A percentile compares a stretch with the other conserved stretches of the same genome.
Conservation (phyloP, 2,797 vertebrate genomes). For the Emydoidea blandingii region DNA sequence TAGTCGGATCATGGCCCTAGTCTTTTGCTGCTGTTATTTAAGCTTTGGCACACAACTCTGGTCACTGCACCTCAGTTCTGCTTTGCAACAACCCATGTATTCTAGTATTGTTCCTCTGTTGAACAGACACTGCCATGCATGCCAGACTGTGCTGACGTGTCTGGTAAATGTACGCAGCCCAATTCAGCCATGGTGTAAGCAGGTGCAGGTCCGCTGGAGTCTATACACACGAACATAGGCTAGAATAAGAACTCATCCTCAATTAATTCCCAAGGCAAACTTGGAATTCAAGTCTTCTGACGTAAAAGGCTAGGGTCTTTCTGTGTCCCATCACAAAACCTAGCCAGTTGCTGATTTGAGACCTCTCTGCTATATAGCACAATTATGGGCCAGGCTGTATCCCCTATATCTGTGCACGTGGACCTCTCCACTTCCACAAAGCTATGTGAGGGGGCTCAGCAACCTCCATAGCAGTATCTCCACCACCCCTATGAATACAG, state of each 20-base stretch:
- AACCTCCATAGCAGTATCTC: neutral
- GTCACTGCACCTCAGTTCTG: constrained; percentile 3
- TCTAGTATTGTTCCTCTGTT: constrained; percentile 8
- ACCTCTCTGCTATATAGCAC: neutral
- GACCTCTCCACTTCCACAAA: neutral
- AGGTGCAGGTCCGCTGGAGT: neutral
- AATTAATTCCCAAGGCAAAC: neutral
- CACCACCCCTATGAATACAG: neutral
- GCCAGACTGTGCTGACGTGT: constrained; percentile 4
- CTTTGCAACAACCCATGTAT: constrained; percentile 15
- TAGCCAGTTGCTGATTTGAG: neutral
- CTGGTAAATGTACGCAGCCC: constrained; percentile 41
- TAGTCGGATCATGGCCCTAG: neutral
- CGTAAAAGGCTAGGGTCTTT: constrained; percentile 10
- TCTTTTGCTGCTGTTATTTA: constrained; percentile 6
- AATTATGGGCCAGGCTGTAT: neutral
- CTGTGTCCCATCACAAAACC: neutral
- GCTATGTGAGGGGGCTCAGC: neutral
- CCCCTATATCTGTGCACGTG: neutral
- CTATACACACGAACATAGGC: neutral
- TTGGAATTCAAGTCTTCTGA: neutral
- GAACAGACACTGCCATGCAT: constrained; percentile 17
- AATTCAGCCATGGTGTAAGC: constrained; percentile 9
- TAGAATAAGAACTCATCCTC: neutral
- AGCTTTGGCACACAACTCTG: neutral